Evolutionary conservation across 2,888 invertebrate genomes (phyloP).

Genomic region (Gryllus longicercus): DNA sequence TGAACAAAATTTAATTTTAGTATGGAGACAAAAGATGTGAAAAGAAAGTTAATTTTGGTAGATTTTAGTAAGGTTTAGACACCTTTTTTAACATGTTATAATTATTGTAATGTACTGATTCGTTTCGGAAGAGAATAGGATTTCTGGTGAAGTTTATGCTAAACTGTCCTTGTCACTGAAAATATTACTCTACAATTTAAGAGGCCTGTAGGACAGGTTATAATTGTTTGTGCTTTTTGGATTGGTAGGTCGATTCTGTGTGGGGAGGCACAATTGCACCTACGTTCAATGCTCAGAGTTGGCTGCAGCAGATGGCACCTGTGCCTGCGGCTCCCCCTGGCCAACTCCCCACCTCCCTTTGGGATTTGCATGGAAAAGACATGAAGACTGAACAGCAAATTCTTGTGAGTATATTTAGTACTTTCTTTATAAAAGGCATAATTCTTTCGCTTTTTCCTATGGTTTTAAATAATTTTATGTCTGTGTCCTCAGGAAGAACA

Average conservation of each 20-base stretch:
- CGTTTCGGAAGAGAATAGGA: not conserved
- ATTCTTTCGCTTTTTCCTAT: not conserved
- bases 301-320: constrained; percentile 45
- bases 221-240: not conserved
- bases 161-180: not conserved
- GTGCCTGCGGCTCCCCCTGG: constrained; percentile 43
- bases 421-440: not conserved
- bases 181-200: not conserved
- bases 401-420: constrained; percentile 44
- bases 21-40: no score
- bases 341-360: constrained; percentile 45
- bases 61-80: no score
- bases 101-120: not conserved
- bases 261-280: constrained; percentile 39
- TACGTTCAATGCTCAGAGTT: constrained; percentile 45
- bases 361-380: constrained; percentile 47
- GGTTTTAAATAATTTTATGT: not conserved
- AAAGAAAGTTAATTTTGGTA: no score
- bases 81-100: no score
- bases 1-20: no score
- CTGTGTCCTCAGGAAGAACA: constrained; percentile 36
- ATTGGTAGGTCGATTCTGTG: constrained; percentile 40
- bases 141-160: not conserved
- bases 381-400: constrained; percentile 53
- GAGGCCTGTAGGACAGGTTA: not conserved